Evolutionary conservation across 2,113 vertebrate species (phyloP).

Genomic region (Cebus imitator): DNA sequence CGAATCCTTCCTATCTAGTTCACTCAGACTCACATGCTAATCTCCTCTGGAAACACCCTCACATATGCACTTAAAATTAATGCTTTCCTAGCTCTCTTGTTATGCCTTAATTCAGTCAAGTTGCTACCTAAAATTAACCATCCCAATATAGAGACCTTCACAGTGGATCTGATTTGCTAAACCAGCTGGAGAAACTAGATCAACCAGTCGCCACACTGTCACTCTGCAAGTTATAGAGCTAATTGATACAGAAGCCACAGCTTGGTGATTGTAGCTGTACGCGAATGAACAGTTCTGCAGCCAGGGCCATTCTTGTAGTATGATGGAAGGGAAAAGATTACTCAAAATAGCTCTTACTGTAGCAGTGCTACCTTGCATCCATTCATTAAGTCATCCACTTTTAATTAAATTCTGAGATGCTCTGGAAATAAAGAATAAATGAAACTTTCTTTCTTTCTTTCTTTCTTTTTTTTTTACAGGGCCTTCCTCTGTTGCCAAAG

Average conservation of each 20-base stretch:
- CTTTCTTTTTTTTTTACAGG: too few relatives aligned
- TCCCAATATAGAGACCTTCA: not conserved
- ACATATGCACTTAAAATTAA: too few relatives aligned
- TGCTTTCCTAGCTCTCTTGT: too few relatives aligned
- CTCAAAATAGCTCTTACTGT: not conserved
- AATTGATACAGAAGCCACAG: not conserved
- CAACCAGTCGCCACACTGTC: not conserved
- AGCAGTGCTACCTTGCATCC: not conserved
- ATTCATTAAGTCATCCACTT: not conserved
- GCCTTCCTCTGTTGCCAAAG: too few relatives aligned
- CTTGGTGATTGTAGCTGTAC: not conserved
- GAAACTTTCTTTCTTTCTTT: too few relatives aligned
- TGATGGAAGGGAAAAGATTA: not conserved
- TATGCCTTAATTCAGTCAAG: not conserved
- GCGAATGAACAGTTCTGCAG: not conserved
- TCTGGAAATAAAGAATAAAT: not conserved
- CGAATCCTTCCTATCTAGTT: too few relatives aligned
- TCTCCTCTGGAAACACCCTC: too few relatives aligned
- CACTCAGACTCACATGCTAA: too few relatives aligned
- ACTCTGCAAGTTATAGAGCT: not conserved
- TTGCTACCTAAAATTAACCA: not conserved
- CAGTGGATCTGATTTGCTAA: not conserved
- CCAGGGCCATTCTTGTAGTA: not conserved
- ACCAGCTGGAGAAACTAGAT: constrained; percentile 41
- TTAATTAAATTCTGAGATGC: not conserved